Conservation (phyloP, 2,113 vertebrate genomes). For the Garra rufa region DNA sequence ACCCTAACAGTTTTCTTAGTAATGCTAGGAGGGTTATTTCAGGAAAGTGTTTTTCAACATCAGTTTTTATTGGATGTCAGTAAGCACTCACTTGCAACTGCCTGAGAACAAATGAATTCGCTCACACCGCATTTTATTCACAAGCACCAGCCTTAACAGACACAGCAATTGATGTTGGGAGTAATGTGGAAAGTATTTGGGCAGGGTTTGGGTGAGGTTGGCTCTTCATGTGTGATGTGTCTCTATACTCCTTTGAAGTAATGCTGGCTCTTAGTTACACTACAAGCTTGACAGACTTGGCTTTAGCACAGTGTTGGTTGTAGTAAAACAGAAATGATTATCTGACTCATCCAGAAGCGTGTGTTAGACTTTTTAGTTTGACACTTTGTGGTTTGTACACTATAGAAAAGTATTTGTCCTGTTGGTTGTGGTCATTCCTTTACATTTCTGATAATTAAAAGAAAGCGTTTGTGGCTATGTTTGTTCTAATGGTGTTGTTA, state of each 20-base stretch:
- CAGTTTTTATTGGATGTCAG: constrained; percentile 3
- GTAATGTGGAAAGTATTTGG: constrained; percentile 70
- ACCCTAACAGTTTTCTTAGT: not conserved
- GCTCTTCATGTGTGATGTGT: not conserved
- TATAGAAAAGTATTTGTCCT: not conserved
- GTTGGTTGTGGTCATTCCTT: not conserved
- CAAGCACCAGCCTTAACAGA: constrained; percentile 30
- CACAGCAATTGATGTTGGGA: constrained; percentile 56
- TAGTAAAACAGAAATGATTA: not conserved
- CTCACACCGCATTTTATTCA: not conserved
- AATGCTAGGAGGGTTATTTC: constrained; percentile 1
- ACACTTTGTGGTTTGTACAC: not conserved
- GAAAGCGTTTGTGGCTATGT: constrained; percentile 4
- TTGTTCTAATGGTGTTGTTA: not conserved
- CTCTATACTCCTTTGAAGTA: not conserved
- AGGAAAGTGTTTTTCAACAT: not conserved
- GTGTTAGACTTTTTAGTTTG: not conserved
- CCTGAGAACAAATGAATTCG: constrained; percentile 6
- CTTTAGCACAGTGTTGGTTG: not conserved
- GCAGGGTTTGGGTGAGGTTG: constrained; percentile 20
- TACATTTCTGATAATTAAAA: constrained; percentile 13
- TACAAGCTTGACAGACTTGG: not conserved
- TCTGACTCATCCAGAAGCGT: not conserved
- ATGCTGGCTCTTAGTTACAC: not conserved
- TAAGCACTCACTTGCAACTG: not conserved